A percentile compares a stretch with the other conserved stretches of the same genome.
These are phyloP conservation scores for Calcarius ornatus DNA, from an alignment of 2,113 vertebrate genomes.

Conservation along the genomic window DNA sequence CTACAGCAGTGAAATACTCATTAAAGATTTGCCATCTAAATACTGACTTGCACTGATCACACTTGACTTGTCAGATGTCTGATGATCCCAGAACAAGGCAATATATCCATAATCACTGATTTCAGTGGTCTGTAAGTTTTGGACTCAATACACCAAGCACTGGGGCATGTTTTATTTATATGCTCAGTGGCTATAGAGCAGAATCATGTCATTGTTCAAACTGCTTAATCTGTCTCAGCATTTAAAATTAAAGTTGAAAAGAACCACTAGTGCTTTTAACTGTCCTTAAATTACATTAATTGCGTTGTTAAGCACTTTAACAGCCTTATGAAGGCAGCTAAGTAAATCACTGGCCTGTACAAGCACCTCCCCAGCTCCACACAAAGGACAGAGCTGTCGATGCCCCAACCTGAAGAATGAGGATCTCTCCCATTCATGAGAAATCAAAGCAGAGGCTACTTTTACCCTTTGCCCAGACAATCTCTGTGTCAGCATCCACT, in stretches of 20 bases:
- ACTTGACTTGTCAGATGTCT: neutral
- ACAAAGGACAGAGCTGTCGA: neutral
- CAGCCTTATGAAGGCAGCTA: conserved; percentile 22
- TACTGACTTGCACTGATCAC: neutral
- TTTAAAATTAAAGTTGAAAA: conserved; percentile 57
- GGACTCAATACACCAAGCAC: neutral
- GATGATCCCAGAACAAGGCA: neutral
- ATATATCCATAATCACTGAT: neutral
- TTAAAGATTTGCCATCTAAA: neutral
- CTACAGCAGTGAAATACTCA: neutral
- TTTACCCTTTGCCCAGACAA: neutral
- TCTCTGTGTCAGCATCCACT: neutral
- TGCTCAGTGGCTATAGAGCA: neutral
- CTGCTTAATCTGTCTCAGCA: conserved; percentile 32
- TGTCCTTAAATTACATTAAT: conserved; percentile 60
- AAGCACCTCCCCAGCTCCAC: neutral
- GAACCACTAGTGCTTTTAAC: conserved; percentile 53
- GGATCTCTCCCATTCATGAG: accelerated
- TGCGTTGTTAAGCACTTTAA: conserved; percentile 45
- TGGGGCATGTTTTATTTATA: neutral
- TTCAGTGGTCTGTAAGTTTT: neutral
- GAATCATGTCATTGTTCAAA: conserved; percentile 4
- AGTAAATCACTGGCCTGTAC: conserved; percentile 3
- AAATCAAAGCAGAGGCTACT: neutral
- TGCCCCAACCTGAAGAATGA: neutral